Conservation (phyloP, 2,888 invertebrate species). For the Rhagonycha fulva region DNA sequence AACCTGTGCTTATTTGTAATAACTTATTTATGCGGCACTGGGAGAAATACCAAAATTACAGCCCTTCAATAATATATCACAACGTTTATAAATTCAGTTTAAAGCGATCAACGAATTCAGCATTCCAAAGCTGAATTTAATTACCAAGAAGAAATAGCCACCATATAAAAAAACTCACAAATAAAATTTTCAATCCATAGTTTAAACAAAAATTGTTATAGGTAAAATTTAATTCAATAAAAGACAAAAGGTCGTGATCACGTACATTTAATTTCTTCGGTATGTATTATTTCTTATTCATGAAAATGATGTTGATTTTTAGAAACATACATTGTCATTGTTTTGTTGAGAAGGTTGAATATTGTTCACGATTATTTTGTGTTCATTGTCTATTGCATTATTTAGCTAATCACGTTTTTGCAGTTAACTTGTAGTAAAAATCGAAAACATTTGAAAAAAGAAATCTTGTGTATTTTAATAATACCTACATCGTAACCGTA, state of each 20-base stretch:
- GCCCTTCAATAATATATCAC: slow-evolving; percentile 44
- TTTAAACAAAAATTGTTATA: not conserved
- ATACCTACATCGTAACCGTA: not conserved
- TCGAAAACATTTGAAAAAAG: not conserved
- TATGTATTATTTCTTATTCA: slow-evolving; percentile 43
- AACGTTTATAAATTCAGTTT: slow-evolving; percentile 36
- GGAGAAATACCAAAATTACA: slow-evolving; percentile 44
- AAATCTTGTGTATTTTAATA: not conserved
- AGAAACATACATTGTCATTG: slow-evolving; percentile 28
- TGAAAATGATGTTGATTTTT: slow-evolving; percentile 37
- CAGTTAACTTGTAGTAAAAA: not conserved
- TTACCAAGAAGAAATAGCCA: slow-evolving; percentile 7
- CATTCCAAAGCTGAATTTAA: slow-evolving; percentile 23
- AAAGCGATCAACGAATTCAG: slow-evolving; percentile 30
- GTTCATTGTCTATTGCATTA: slow-evolving; percentile 43
- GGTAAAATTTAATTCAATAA: slow-evolving; percentile 7
- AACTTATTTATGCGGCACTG: slow-evolving; percentile 44
- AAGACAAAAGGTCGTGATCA: slow-evolving; percentile 40
- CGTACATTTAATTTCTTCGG: slow-evolving; percentile 43
- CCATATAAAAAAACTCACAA: not conserved
- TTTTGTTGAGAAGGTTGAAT: slow-evolving; percentile 30
- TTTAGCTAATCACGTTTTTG: slow-evolving; percentile 35
- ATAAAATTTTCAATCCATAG: not conserved
- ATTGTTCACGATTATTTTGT: slow-evolving; percentile 39
- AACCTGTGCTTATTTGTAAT: slow-evolving; percentile 45